Conservation (phyloP, 2,113 vertebrate genomes). For the Mohoua ochrocephala region DNA sequence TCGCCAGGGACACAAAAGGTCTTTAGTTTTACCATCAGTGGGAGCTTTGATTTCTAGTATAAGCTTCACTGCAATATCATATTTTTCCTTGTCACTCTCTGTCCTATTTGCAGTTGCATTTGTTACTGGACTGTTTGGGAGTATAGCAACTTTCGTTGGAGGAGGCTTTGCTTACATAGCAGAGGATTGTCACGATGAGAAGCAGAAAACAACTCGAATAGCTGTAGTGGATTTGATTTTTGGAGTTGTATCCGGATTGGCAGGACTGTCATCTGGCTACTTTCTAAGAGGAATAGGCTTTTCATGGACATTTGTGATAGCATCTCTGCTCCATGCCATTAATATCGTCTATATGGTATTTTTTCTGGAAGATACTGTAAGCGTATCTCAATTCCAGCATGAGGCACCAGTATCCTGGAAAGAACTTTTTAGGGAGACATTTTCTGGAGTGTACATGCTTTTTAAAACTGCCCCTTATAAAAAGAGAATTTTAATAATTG, state of each 20-base stretch:
- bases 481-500: slow-evolving; percentile 64
- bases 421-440: slow-evolving; percentile 67
- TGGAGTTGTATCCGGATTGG: slow-evolving; percentile 83
- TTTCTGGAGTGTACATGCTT: slow-evolving; percentile 77
- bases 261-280: slow-evolving; percentile 85
- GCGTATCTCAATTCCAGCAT: slow-evolving; percentile 20
- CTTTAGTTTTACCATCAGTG: slow-evolving; percentile 81
- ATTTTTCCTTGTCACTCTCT: slow-evolving; percentile 80
- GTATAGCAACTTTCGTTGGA: slow-evolving; percentile 83
- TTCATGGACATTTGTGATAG: slow-evolving; percentile 82
- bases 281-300: slow-evolving; percentile 84
- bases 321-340: slow-evolving; percentile 65
- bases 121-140: slow-evolving; percentile 82
- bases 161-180: slow-evolving; percentile 89
- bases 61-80: slow-evolving; percentile 74
- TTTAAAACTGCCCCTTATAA: slow-evolving; percentile 71
- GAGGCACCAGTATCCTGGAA: slow-evolving; percentile 17
- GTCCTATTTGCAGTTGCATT: slow-evolving; percentile 78
- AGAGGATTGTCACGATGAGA: slow-evolving; percentile 78
- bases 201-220: slow-evolving; percentile 86
- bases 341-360: slow-evolving; percentile 83
- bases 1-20: slow-evolving; percentile 82
- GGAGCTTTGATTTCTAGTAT: slow-evolving; percentile 74
- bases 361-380: slow-evolving; percentile 80
- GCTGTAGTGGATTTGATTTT: slow-evolving; percentile 87